Evolutionary conservation across 1,140 invertebrate genomes (phyloP), one percentile per base, ranked within the genome.

Genomic region (Sitobion miscanthi): DNA sequence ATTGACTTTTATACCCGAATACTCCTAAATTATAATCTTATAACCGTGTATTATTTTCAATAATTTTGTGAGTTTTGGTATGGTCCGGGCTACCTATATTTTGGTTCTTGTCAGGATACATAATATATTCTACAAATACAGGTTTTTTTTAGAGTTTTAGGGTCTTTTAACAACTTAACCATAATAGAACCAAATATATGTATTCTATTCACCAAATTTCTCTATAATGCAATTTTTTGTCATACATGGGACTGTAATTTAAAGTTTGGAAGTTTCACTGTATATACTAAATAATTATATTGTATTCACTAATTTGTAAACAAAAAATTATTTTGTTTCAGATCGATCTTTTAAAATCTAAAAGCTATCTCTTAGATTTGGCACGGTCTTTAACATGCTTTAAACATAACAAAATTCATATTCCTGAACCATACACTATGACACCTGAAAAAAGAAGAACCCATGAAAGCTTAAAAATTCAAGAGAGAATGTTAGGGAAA

Each of bases 271-370:
- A 69, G 11, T n/a, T 69, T 14, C 30, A 4, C 3, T 69, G 30
- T n/a, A n/a, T 30, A n/a, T 69, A n/a, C 4, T n/a, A 69, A 14
- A 69, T n/a, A 69, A 2, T 69, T 69, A n/a, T n/a, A 4, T 69
- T n/a, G 62, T 69, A 69, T 62, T 62, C 30, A 69, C 62, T 69
- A 4, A 69, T 69, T 69, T 69, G 6, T 54, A 54, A 54, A 86
- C 38, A 25, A 82, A 85, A 25, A 45, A 11, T 86, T 47, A 69
- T 86, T 87, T 21, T 94, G 94, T 96, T 96, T 93, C 95, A 98
- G 97, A 96, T 98, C 90, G 98, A 99, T 96, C 95, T 95, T 38
- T 94, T 99, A 23, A 97, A 97, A 95, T 96, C 96, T 2, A 99
- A 98, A 95, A 95, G 96, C 54, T 95, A 97, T 91, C 95, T 99